Evolutionary conservation across 1,140 invertebrate species (phyloP), one percentile per base, ranked within the genome.

Genomic region (Meloidogyne chitwoodi): DNA sequence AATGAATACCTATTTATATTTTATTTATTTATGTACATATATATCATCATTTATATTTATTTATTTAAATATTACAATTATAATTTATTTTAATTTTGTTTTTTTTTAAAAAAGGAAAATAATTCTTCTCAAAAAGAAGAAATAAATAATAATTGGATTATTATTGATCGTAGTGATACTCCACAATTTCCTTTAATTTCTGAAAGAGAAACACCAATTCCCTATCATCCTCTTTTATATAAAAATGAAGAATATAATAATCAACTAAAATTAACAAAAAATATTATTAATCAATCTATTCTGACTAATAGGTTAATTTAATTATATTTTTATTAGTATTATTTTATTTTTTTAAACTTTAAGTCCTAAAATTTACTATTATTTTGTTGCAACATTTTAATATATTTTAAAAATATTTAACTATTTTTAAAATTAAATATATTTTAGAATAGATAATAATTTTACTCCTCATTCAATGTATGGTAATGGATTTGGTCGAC

Each of bases 161-260:
- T 19, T 29, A 66, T 34, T 12, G 76, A 77, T n/a, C 74, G 74
- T 16, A 70, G 64, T 48, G 74, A 75, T 34, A 77, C 76, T 24
- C 76, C 76, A 48, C 63, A 65, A 61, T 77, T 77, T 31, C 76
- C 76, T 31, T n/a, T 56, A 56, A 29, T 77, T 56, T 74, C 77
- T 38, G 92, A 93, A 87, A 24, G 73, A 10, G 83, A 84, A 38
- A 86, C 84, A 41, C 84, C 84, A n/a, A 73, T 87, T 29, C 85
- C 85, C 14, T 86, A 80, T 77, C 85, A 86, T 72, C 85, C 85
- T 61, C 76, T 86, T 34, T 71, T 86, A 48, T 86, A 87, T 75
- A 41, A 83, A 48, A 63, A 65, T 31, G 75, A 68, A 27, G 31
- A 63, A 61, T 22, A 38, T 19, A 70, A 19, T n/a, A 14, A 38